Conservation (phyloP, 2,113 vertebrate genomes). For the Ammospiza nelsoni region DNA sequence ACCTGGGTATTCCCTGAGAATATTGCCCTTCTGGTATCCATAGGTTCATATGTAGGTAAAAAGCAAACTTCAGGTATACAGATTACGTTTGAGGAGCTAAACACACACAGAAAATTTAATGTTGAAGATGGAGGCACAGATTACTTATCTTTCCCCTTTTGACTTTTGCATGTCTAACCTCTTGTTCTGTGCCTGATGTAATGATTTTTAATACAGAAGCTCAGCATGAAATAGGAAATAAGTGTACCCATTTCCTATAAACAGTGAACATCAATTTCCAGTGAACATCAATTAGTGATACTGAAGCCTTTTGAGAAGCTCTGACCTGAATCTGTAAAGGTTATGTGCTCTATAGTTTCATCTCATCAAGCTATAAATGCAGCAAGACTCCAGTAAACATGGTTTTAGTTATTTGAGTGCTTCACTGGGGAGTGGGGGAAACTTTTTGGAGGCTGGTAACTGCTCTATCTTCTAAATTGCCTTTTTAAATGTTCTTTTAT, state of each 20-base stretch:
- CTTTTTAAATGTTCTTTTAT: not conserved
- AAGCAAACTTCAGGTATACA: not conserved
- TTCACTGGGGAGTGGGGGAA: not conserved
- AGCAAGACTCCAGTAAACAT: conserved; percentile 44
- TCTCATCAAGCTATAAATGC: conserved; percentile 47
- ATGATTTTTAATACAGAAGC: conserved; percentile 25
- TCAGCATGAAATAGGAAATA: conserved; percentile 39
- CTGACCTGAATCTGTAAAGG: conserved; percentile 49
- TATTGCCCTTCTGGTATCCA: not conserved
- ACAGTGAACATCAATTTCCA: conserved; percentile 61
- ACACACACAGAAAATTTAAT: not conserved
- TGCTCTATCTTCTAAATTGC: conserved; percentile 31
- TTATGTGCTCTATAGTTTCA: not conserved
- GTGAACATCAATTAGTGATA: conserved; percentile 57
- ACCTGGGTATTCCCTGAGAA: not conserved
- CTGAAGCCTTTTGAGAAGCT: conserved; percentile 56
- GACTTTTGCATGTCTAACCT: conserved; percentile 44
- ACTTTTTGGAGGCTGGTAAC: not conserved
- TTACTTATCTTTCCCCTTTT: conserved; percentile 39
- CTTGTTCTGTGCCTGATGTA: conserved; percentile 37
- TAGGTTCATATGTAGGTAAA: not conserved
- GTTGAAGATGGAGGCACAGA: not conserved
- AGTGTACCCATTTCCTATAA: conserved; percentile 51
- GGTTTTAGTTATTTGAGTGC: conserved; percentile 27
- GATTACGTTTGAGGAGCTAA: not conserved